Percentiles rank a stretch among this genome's conserved stretches.
phyloP scores from a whole-genome alignment of 2,888 invertebrate genomes.

The Scrobipalpa atriplicella region DNA sequence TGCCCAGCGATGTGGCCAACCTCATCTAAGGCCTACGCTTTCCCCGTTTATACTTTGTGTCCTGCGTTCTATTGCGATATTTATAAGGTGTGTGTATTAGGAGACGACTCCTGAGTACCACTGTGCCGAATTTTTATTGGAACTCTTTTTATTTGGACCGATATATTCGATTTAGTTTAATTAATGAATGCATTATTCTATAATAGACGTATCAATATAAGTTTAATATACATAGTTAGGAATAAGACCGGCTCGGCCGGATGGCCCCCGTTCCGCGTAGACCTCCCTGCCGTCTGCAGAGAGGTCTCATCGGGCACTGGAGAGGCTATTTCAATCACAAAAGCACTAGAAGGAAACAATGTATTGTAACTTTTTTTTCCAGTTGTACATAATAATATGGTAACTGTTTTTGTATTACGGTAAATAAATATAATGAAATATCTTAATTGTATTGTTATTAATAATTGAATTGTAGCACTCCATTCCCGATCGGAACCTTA shows the following conservation, averaged over 20 bases:
- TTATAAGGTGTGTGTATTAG: conserved; percentile 83
- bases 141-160: conserved; percentile 78
- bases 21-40: conserved; percentile 90
- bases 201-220: conserved; percentile 79
- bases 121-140: conserved; percentile 80
- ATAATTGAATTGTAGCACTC: conserved; percentile 73
- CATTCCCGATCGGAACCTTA: conserved; percentile 82
- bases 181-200: conserved; percentile 79
- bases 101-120: conserved; percentile 76
- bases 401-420: conserved; percentile 82
- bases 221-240: conserved; percentile 81
- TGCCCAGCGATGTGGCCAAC: conserved; percentile 99
- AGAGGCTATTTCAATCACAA: conserved; percentile 92
- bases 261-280: conserved; percentile 84
- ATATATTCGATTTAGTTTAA: conserved; percentile 80
- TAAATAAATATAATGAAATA: conserved; percentile 82
- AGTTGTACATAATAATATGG: conserved; percentile 83
- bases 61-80: conserved; percentile 82
- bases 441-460: conserved; percentile 79
- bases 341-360: conserved; percentile 87
- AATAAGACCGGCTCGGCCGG: conserved; percentile 80
- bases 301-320: conserved; percentile 91
- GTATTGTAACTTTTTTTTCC: conserved; percentile 81
- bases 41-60: conserved; percentile 78
- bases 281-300: conserved; percentile 85